Evolutionary conservation across 2,113 vertebrate genomes (phyloP), one percentile per base, ranked within the genome.

Genomic region (Paracanthobrama guichenoti): DNA sequence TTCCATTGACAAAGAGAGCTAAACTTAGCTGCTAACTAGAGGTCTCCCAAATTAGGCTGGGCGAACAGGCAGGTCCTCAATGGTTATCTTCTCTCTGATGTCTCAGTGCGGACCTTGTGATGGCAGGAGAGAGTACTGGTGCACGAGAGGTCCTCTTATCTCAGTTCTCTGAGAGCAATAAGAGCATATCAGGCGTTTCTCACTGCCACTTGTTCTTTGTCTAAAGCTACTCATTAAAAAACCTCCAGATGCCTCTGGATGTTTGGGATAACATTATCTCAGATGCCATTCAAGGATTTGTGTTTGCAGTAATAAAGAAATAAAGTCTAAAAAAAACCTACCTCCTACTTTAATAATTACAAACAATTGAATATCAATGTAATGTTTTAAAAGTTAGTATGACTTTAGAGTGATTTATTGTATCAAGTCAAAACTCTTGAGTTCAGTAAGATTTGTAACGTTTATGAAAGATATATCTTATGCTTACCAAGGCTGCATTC

Each of bases 11-110:
- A 87, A 85, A 85, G 83, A 74, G 86, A 57, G 78, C 87, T 87
- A 86, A 89, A 88, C 84, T 88, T 90, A 89, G 87, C 73, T 67
- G 35, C 78, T 83, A 72, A 81, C 67, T 81, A 81, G 82, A 79
- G 71, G 86, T 86, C 81, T 90, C 83, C 89, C 86, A 87, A 87
- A 88, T 91, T 89, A 87, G 89, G 84, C 16, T 22, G 50, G 62
- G 66, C 31, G 53, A 39, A 74, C 73, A 69, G 74, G 64, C 69
- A 77, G 48, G 86, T 73, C 84, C 78, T 84, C 73, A 73, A 79
- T 83, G 77, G 86, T 89, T 86, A 89, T 88, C 85, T 80, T 50
- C 28, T 69, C 71, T 71, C 74, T 48, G 59, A 44, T 74, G 76
- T 82, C 82, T 60, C 39, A 31, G 82, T 53, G 75, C 44, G 11